Base-by-base conservation (phyloP, 2,888 invertebrate species). In the Micropterix aruncella region DNA sequence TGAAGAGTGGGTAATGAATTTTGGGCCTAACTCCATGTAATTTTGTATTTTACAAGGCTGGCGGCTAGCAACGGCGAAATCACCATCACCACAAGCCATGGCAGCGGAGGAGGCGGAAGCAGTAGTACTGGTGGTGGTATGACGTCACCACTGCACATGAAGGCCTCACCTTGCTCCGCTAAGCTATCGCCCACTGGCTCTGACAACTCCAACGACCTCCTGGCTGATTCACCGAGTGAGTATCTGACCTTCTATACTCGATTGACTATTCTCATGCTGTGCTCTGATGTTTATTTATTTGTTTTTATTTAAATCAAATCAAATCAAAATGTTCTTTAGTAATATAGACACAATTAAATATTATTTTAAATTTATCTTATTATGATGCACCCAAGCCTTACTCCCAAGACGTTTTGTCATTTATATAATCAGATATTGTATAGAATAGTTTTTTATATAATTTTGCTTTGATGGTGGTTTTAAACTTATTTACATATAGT, bases 161-260 rank as follows among this genome's bases (percentile, higher is more conserved):
- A 80, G 59, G 64, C 80, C 59, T 79, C 79, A 41, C 80, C 80
- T 1, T 69, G 75, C 41, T 77, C 78, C 4, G 68, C 69, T 43
- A 74, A 74, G 53, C 65, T 80, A 39, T 80, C 81, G 37, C 73
- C 75, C 14, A 68, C 64, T 48, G 72, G 75, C 50, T 80, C 79
- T 19, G 77, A 79, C 39, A 82, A 78, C 50, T 73, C 73, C 2
- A 72, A 73, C 14, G 87, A 88, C 68, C 69, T 87, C 52, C 74
- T 87, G 40, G 81, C 83, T 57, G 87, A 88, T 66, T 86, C 86
- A 44, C 86, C 88, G 63, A 86, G 89, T 89, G 77, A 82, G 85
- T 80, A 54, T 41, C 2, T 14, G 12, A 18, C 18, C 4, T 44
- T 16, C 7, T 40, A n/a, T n/a, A n/a, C n/a, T n/a, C n/a, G n/a